A percentile compares a stretch with the other conserved stretches of the same genome.
Conservation (phyloP, 2,888 invertebrate species). For the Microctonus brassicae region DNA sequence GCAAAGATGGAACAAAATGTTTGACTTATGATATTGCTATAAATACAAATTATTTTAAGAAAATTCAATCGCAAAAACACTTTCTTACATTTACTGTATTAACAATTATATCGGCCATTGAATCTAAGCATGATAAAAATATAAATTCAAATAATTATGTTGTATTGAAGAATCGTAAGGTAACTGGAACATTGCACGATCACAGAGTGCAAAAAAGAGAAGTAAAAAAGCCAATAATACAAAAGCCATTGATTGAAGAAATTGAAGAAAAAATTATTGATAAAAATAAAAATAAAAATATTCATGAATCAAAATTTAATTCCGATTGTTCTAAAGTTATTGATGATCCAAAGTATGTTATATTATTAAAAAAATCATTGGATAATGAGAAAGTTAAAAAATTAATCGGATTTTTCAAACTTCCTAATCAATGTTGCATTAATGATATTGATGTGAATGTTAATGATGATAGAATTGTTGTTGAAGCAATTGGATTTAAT, state of each 20-base stretch:
- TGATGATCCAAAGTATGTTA: conserved; percentile 50
- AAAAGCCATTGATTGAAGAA: conserved; percentile 75
- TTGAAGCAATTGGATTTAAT: conserved; percentile 75
- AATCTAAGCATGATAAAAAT: conserved; percentile 83
- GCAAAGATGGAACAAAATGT: conserved; percentile 82
- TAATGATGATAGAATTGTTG: conserved; percentile 81
- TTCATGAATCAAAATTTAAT: neutral
- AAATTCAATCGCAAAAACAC: conserved; percentile 78
- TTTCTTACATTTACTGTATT: conserved; percentile 86
- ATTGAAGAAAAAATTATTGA: conserved; percentile 66
- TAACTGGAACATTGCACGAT: conserved; percentile 79
- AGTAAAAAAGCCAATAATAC: conserved; percentile 70
- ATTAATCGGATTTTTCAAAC: conserved; percentile 76
- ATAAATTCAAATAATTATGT: conserved; percentile 77
- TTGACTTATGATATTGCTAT: conserved; percentile 88
- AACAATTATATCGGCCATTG: conserved; percentile 83
- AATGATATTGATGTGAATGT: conserved; percentile 78
- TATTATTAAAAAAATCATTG: conserved; percentile 71
- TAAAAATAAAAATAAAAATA: neutral
- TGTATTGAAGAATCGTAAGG: conserved; percentile 80
- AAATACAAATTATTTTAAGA: conserved; percentile 82
- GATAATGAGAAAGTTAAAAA: conserved; percentile 69
- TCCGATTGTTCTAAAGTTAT: conserved; percentile 4
- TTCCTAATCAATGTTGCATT: conserved; percentile 70
- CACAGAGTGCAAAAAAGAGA: conserved; percentile 83